Conservation (phyloP, 2,797 vertebrate genomes). For the Perodicticus potto region DNA sequence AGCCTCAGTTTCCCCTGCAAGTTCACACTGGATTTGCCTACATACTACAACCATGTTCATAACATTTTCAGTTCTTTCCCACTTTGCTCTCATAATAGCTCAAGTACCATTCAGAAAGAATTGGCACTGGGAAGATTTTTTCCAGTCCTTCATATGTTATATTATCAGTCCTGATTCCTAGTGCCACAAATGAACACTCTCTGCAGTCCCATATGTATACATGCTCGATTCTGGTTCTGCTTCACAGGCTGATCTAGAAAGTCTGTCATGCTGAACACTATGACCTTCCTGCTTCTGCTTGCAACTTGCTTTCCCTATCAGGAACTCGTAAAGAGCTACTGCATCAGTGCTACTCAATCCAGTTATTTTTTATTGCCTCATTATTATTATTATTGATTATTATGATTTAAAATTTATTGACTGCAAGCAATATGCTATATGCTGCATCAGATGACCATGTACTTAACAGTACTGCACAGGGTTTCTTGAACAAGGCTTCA, state of each 20-base stretch:
- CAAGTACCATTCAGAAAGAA: background rate
- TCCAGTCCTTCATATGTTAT: background rate
- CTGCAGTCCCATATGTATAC: background rate
- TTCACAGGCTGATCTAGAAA: slow-evolving; percentile 42
- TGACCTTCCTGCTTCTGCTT: background rate
- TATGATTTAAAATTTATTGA: slow-evolving; percentile 60
- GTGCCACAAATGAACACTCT: background rate
- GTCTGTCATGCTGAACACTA: background rate
- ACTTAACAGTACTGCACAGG: background rate
- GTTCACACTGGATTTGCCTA: background rate
- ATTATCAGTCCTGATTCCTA: background rate
- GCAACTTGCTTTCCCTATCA: background rate
- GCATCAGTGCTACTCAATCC: background rate
- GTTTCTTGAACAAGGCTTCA: background rate
- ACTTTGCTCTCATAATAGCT: background rate
- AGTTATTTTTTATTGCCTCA: slow-evolving; percentile 67
- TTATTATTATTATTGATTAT: slow-evolving; percentile 61
- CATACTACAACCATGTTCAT: background rate
- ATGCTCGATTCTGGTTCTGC: background rate
- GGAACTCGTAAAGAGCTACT: slow-evolving; percentile 1
- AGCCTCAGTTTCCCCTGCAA: background rate
- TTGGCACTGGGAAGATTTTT: background rate
- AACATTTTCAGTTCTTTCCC: background rate
- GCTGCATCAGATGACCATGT: background rate
- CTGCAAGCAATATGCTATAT: slow-evolving; percentile 39